Base-by-base conservation (phyloP, 2,888 invertebrate genomes). In the Xylocampa areola region DNA sequence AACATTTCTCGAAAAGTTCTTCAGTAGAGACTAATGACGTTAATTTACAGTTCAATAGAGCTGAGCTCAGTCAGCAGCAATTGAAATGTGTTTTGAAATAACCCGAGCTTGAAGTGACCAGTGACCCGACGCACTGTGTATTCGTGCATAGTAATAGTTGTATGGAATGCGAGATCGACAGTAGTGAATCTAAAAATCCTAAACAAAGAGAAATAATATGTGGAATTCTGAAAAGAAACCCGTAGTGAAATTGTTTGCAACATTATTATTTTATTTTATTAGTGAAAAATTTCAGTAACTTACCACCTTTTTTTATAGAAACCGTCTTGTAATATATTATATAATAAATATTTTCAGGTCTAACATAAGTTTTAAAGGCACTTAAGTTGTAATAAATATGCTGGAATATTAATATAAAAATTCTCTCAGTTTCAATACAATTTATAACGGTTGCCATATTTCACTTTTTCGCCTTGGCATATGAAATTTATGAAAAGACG, bases 401-500 rank as follows among this genome's bases (percentile, higher is more conserved):
- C 40, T 43, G 37, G 8, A 43, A 41, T 23, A 52, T 62, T 54
- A 32, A 32, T 58, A 39, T 45, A 17, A 59, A 55, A 48, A 48
- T 48, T 41, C 14, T 8, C 41, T 25, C 35, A 25, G 33, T 62
- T 59, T 60, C 59, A 58, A 62, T 66, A 66, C 33, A 73, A 70
- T 60, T 66, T 73, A 52, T 43, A 53, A 49, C 43, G 39, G 51
- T 66, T 60, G 32, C 33, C 59, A 52, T 67, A 52, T 63, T 70
- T 53, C 44, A 55, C 44, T 54, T 57, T 64, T 55, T 55, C 52
- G 54, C 45, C 23, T 43, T 62, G 51, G 51, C 61, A 49, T 62
- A 53, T 65, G 65, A 68, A 51, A 75, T 67, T 53, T 70, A 74
- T 73, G 64, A 64, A 73, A 67, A 67, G 71, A 61, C 55, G 54